Evolutionary conservation across 2,113 vertebrate species (phyloP).

Genomic region (Danio rerio): GRCz12tu NC_133199.1:44527001-44527500

Average conservation of each 20-base stretch:
- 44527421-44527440: background rate
- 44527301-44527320: too few species aligned
- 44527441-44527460: background rate
- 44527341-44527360: too few species aligned
- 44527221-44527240: too few species aligned
- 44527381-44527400: background rate
- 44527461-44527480: background rate
- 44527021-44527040: slow-evolving; percentile 90
- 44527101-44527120: slow-evolving; percentile 89
- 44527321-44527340: too few species aligned
- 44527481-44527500: background rate
- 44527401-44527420: background rate
- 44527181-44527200: slow-evolving; percentile 76
- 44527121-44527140: slow-evolving; percentile 85
- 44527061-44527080: slow-evolving; percentile 85
- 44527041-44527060: slow-evolving; percentile 89
- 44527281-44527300: too few species aligned
- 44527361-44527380: background rate
- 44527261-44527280: too few species aligned
- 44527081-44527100: slow-evolving; percentile 89
- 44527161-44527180: slow-evolving; percentile 81
- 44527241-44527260: too few species aligned
- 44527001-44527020: slow-evolving; percentile 84
- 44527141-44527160: slow-evolving; percentile 86
- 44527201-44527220: too few species aligned